Evolutionary conservation across 2,797 vertebrate genomes (phyloP).

Genomic region (Tragelaphus eurycerus): DNA sequence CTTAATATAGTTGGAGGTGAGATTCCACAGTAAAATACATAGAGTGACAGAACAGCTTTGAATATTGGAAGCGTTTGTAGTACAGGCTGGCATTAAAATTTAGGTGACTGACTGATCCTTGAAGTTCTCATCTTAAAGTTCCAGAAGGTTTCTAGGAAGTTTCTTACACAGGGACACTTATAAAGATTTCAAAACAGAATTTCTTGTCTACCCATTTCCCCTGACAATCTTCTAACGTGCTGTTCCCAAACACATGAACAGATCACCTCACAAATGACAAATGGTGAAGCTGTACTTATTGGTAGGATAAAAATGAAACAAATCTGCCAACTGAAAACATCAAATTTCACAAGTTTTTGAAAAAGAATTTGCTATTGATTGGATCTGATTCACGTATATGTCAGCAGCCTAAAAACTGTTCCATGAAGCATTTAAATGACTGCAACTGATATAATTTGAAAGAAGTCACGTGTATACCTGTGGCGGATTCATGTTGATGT

Average conservation of each 20-base stretch:
- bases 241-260: slow-evolving; percentile 51
- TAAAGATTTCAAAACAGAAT: slow-evolving; percentile 18
- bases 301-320: not conserved
- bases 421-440: not conserved
- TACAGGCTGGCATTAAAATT: not conserved
- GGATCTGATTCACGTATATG: not conserved
- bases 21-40: slow-evolving; percentile 45
- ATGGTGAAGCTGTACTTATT: not conserved
- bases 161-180: slow-evolving; percentile 34
- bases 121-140: slow-evolving; percentile 15
- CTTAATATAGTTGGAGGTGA: slow-evolving; percentile 31
- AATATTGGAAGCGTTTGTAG: slow-evolving; percentile 12
- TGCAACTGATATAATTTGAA: not conserved
- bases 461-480: not conserved
- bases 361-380: not conserved
- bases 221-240: slow-evolving; percentile 15
- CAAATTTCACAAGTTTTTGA: not conserved
- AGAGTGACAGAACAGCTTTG: slow-evolving; percentile 38
- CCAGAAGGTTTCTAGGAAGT: not conserved
- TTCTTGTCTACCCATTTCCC: not conserved
- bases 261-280: slow-evolving; percentile 33
- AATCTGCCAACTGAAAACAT: slow-evolving; percentile 17
- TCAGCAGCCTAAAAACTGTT: not conserved
- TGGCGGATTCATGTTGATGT: too few species aligned
- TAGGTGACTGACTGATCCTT: not conserved